A percentile compares a stretch with the other conserved stretches of the same genome.
These are phyloP conservation scores for Charadrius vociferus DNA, from an alignment of 2,113 vertebrate genomes.

Conservation along the genomic window DNA sequence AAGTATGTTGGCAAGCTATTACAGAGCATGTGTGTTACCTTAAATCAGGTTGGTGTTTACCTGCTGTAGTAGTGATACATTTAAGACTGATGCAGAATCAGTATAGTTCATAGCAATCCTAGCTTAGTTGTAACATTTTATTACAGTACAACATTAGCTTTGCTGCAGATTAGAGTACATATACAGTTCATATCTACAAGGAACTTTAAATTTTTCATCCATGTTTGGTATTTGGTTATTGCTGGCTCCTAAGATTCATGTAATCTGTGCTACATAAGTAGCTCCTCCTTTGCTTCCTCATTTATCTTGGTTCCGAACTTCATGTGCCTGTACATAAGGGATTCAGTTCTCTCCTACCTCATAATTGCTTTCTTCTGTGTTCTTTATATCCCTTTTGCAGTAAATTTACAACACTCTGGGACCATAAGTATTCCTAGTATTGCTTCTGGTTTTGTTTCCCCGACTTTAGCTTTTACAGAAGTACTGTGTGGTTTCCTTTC, in stretches of 20 bases:
- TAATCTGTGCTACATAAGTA: neutral
- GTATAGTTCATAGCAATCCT: neutral
- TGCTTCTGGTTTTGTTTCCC: neutral
- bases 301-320: neutral
- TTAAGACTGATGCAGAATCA: neutral
- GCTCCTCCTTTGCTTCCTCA: neutral
- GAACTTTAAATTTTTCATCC: neutral
- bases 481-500: neutral
- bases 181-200: neutral
- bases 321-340: neutral
- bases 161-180: neutral
- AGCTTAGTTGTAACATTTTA: neutral
- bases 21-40: constrained; percentile 47
- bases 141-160: neutral
- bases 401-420: neutral
- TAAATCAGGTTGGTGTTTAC: constrained; percentile 69
- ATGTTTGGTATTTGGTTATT: neutral
- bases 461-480: neutral
- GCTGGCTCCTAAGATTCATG: neutral
- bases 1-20: constrained; percentile 69
- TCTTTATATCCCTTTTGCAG: neutral
- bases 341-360: neutral
- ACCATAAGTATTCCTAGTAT: neutral
- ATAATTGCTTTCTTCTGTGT: neutral
- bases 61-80: neutral